These are phyloP conservation scores for Nothobranchius kuhntae DNA, from an alignment of 2,113 vertebrate species.

Conservation along the genomic window DNA sequence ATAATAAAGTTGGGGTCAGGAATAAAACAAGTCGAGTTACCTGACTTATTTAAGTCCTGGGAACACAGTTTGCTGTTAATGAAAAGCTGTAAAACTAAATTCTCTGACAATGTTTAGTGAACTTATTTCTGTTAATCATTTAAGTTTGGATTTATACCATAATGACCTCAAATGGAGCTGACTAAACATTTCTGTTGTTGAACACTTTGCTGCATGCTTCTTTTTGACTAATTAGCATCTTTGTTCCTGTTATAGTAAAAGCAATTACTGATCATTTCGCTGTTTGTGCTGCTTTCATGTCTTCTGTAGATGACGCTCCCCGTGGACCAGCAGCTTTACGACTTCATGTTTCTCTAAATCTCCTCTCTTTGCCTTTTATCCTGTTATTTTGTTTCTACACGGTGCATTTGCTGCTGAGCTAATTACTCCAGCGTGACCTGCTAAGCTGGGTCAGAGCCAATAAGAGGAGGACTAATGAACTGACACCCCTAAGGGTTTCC, in stretches of 20 bases:
- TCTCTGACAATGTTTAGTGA: too few species aligned
- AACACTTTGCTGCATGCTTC: neutral
- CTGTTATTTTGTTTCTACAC: conserved; percentile 21
- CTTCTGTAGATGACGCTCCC: conserved; percentile 11
- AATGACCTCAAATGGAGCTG: too few species aligned
- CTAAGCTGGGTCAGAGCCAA: conserved; percentile 55
- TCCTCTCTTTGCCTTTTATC: conserved; percentile 4
- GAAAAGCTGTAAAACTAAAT: too few species aligned
- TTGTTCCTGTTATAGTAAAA: neutral
- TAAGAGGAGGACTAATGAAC: conserved; percentile 58
- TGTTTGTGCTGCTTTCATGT: neutral
- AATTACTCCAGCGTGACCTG: conserved; percentile 62
- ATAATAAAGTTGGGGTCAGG: too few species aligned
- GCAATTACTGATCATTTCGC: neutral
- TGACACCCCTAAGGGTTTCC: conserved; percentile 29
- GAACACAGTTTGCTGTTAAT: too few species aligned
- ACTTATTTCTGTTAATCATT: too few species aligned
- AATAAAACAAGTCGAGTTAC: too few species aligned
- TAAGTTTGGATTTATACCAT: too few species aligned
- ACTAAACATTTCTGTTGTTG: too few species aligned
- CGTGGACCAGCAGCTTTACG: neutral
- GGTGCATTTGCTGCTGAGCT: conserved; percentile 44
- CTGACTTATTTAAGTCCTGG: too few species aligned
- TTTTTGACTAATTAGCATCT: conserved; percentile 19
- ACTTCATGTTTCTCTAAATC: conserved; percentile 1